phyloP scores from a whole-genome alignment of 1,140 invertebrate species.

The Ladona fulva region DNA sequence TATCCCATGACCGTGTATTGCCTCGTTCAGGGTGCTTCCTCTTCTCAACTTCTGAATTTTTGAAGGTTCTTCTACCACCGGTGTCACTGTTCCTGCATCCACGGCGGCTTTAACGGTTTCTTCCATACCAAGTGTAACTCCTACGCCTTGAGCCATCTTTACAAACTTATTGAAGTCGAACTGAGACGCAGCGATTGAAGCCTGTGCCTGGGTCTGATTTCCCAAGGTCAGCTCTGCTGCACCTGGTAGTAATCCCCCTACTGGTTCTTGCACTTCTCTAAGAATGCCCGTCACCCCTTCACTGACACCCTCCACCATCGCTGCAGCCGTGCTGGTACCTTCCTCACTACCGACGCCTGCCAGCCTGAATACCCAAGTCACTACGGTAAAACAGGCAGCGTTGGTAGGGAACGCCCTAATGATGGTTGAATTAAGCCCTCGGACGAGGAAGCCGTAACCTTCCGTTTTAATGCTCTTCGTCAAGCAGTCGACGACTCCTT shows the following conservation, averaged over 20 bases:
- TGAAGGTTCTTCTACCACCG: no score
- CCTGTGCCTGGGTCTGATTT: background rate
- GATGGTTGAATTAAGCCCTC: slow-evolving; percentile 65
- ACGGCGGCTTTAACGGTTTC: background rate
- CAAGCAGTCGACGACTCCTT: slow-evolving; percentile 60
- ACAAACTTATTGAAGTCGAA: background rate
- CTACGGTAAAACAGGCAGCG: slow-evolving; percentile 78
- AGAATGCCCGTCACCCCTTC: background rate
- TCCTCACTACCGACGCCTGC: slow-evolving; percentile 16
- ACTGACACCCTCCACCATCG: background rate
- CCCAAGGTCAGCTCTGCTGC: background rate
- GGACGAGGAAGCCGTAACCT: slow-evolving; percentile 54
- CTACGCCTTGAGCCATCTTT: background rate
- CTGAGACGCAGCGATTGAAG: background rate
- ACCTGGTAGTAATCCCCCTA: background rate
- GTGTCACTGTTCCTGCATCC: no score
- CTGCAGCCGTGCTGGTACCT: background rate
- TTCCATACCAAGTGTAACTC: background rate
- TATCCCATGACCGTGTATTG: no score
- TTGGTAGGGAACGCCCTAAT: slow-evolving; percentile 87
- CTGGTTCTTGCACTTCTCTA: background rate
- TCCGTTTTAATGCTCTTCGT: slow-evolving; percentile 55
- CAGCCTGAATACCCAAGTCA: slow-evolving; percentile 59
- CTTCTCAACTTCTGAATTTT: no score
- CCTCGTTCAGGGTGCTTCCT: no score